Evolutionary conservation across 2,888 invertebrate species (phyloP).

Genomic region (Dryomyza anilis): DNA sequence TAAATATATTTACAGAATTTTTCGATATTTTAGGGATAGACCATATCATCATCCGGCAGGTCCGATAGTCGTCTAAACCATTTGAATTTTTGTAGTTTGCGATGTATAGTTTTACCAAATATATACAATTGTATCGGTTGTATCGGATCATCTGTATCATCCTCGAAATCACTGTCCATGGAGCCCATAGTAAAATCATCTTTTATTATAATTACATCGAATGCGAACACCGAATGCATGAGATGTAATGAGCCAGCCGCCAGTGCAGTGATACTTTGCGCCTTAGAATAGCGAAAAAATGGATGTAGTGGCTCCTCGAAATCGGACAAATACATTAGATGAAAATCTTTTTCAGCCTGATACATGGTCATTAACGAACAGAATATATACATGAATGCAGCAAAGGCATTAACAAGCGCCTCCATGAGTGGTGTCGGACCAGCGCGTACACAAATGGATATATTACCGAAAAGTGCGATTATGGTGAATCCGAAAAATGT

Average conservation of each 20-base stretch:
- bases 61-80: constrained; percentile 37
- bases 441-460: constrained; percentile 37
- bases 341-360: constrained; percentile 45
- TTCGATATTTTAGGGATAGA: no score
- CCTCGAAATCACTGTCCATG: no score
- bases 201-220: constrained; percentile 38
- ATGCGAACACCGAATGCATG: constrained; percentile 44
- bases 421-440: constrained; percentile 39
- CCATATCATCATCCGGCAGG: no score
- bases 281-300: constrained; percentile 44
- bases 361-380: constrained; percentile 44
- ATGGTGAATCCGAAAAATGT: constrained; percentile 45
- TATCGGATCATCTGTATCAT: constrained; percentile 6
- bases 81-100: constrained; percentile 30
- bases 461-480: constrained; percentile 42
- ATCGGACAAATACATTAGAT: constrained; percentile 44
- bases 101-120: constrained; percentile 35
- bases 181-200: background rate
- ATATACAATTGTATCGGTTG: constrained; percentile 37
- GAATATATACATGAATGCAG: constrained; percentile 36
- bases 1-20: no score
- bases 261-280: constrained; percentile 46
- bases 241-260: constrained; percentile 42
- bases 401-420: constrained; percentile 35
- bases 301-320: constrained; percentile 41